phyloP scores from a whole-genome alignment of 2,797 vertebrate species.

The Acanthopagrus latus region DNA sequence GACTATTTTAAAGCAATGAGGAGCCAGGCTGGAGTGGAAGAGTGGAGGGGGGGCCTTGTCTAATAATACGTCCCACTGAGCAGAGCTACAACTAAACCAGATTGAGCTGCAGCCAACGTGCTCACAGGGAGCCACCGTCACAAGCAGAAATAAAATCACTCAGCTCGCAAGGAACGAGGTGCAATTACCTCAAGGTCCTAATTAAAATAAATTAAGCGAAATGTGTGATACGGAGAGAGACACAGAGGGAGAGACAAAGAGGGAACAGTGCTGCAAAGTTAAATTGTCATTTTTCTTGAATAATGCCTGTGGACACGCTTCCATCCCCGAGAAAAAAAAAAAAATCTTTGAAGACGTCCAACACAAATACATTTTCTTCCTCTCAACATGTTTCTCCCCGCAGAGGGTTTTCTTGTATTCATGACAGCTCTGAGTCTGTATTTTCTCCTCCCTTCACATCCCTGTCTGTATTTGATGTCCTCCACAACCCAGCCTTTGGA shows the following conservation, averaged over 20 bases:
- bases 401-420: constrained; percentile 66
- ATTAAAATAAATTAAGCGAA: constrained; percentile 56
- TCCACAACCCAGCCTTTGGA: constrained; percentile 64
- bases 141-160: constrained; percentile 45
- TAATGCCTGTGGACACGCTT: constrained; percentile 37
- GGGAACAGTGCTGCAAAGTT: constrained; percentile 27
- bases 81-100: constrained; percentile 32
- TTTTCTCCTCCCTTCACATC: constrained; percentile 51
- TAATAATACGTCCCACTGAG: constrained; percentile 46
- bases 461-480: constrained; percentile 68
- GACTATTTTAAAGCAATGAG: constrained; percentile 20
- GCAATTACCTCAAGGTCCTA: constrained; percentile 51
- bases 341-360: constrained; percentile 36
- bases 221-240: constrained; percentile 18
- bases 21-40: neutral
- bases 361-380: constrained; percentile 53
- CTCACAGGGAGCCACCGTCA: constrained; percentile 44
- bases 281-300: constrained; percentile 52
- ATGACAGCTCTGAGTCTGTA: constrained; percentile 48
- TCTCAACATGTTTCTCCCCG: constrained; percentile 50
- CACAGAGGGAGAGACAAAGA: constrained; percentile 36
- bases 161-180: constrained; percentile 37
- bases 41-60: neutral
- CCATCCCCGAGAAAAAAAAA: constrained; percentile 9
- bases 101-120: constrained; percentile 42